Percentiles rank a stretch among this genome's conserved stretches.
These are phyloP conservation scores for Malacosoma neustria DNA, from an alignment of 2,888 invertebrate genomes.

Conservation along the genomic window DNA sequence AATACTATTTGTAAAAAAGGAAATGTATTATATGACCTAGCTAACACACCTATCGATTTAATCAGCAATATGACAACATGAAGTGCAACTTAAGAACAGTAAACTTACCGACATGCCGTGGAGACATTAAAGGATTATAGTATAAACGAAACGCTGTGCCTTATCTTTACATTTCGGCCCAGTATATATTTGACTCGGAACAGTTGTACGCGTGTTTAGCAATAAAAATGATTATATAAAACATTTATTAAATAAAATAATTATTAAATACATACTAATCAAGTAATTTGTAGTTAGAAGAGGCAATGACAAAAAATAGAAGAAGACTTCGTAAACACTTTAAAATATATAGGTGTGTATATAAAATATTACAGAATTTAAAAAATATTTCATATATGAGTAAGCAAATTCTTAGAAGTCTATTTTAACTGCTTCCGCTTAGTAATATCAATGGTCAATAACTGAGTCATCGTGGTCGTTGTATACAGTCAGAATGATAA, in stretches of 20 bases:
- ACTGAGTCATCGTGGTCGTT: neutral
- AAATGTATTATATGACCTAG: too few species aligned
- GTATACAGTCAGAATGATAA: neutral
- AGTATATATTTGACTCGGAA: conserved; percentile 12
- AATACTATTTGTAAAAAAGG: too few species aligned
- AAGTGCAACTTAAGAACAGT: conserved; percentile 26
- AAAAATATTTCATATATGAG: neutral
- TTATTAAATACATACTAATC: neutral
- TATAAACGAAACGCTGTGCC: conserved; percentile 18
- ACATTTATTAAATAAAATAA: too few species aligned
- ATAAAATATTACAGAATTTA: conserved; percentile 7
- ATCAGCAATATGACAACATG: conserved; percentile 29
- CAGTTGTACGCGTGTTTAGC: conserved; percentile 16
- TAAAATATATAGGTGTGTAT: conserved; percentile 38
- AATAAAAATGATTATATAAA: neutral
- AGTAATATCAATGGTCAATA: conserved; percentile 4
- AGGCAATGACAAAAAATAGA: conserved; percentile 52
- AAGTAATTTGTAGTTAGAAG: conserved; percentile 24
- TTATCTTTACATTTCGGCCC: conserved; percentile 20
- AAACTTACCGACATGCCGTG: conserved; percentile 21
- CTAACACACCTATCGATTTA: conserved; percentile 17
- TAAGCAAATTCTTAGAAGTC: neutral
- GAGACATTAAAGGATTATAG: conserved; percentile 42
- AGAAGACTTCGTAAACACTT: conserved; percentile 36
- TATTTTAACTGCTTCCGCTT: conserved; percentile 5